These are phyloP conservation scores for Pterophyllum scalare DNA, from an alignment of 2,113 vertebrate species.

Conservation along the genomic window DNA sequence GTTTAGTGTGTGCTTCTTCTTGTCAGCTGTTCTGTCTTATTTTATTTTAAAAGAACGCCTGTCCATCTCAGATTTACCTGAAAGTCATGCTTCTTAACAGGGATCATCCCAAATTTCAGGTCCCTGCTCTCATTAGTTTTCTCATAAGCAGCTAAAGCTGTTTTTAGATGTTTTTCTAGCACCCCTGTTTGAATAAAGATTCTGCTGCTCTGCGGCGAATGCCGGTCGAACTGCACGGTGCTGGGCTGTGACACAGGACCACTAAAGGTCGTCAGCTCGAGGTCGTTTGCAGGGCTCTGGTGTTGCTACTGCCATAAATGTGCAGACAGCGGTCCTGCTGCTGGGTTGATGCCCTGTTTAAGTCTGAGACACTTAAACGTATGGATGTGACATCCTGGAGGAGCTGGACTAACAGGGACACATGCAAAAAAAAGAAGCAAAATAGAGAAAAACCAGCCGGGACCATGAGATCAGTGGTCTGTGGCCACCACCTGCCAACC, in stretches of 20 bases:
- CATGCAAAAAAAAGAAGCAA: background rate
- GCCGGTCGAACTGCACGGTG: background rate
- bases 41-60: background rate
- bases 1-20: background rate
- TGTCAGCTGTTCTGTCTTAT: background rate
- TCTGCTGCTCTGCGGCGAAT: background rate
- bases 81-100: background rate
- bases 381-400: background rate
- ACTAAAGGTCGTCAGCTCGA: background rate
- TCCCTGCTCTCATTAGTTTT: background rate
- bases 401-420: background rate
- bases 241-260: background rate
- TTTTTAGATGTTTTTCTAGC: background rate
- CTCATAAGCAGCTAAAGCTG: background rate
- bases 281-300: background rate
- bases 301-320: background rate
- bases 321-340: background rate
- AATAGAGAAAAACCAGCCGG: background rate
- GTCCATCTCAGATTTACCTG: background rate
- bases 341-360: no score
- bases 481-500: no score
- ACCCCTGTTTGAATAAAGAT: accelerated
- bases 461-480: background rate
- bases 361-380: no score
- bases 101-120: background rate